These are phyloP conservation scores for Stratiomys singularior DNA, from an alignment of 2,888 invertebrate genomes.

Conservation along the genomic window DNA sequence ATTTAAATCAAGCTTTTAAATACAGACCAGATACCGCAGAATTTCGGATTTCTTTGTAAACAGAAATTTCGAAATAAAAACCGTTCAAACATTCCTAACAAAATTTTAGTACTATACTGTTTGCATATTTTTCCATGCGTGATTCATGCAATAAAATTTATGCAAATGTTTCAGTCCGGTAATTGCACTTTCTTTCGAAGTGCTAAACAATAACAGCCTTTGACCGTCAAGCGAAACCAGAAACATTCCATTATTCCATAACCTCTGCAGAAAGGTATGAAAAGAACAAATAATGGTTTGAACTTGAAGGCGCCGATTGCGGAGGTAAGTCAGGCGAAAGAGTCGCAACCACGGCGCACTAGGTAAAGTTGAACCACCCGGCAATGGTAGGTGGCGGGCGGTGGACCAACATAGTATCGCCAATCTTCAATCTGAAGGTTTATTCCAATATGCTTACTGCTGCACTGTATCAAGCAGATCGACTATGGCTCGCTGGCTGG, in stretches of 20 bases:
- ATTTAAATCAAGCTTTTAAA: no score
- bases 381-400: neutral
- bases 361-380: conserved; percentile 30
- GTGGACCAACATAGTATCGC: conserved; percentile 1
- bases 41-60: no score
- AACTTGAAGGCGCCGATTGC: conserved; percentile 22
- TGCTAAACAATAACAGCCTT: conserved; percentile 11
- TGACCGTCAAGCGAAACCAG: conserved; percentile 27
- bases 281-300: conserved; percentile 4
- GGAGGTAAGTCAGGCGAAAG: neutral
- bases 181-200: conserved; percentile 26
- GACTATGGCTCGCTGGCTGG: no score
- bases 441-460: conserved; percentile 30
- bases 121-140: no score
- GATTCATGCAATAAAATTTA: no score
- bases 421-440: conserved; percentile 33
- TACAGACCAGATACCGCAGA: no score
- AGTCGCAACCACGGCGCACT: neutral
- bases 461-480: neutral
- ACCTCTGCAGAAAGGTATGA: conserved; percentile 5
- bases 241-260: conserved; percentile 34
- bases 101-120: no score
- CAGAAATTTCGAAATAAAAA: no score
- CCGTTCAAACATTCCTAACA: no score
- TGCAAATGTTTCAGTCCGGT: neutral